Evolutionary conservation across 2,888 invertebrate species (phyloP), one percentile per base, ranked within the genome.

Genomic region (Yponomeuta sedellus): DNA sequence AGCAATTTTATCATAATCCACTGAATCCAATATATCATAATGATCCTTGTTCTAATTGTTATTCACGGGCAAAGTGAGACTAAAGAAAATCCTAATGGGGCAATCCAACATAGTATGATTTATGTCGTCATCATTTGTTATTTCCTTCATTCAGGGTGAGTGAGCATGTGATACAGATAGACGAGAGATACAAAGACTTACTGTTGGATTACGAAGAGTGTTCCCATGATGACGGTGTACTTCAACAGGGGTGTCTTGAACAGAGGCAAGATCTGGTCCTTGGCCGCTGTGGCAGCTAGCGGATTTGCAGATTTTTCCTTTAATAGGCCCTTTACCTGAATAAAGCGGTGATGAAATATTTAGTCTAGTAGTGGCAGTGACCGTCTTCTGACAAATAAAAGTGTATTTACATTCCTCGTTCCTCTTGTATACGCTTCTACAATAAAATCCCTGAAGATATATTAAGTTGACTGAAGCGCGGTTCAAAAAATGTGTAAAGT

Each of bases 201-300:
- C 65, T 65, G 65, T 12, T 65, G 40, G 44, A 61, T n/a, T 10
- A 44, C 22, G 44, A 88, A 87, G 25, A 93, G 82, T 28, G 77
- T 70, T 71, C 85, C 84, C 64, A 86, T 79, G 10, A 92, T 79
- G 1, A 82, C 34, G 0, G 92, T 92, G 40, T 81, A 78, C 62
- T 73, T 77, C 8, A 91, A 68, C 10, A 90, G 72, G 0, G 92
- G 90, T 6, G 81, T 74, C 61, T 77, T 80, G 64, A 91, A 85
- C 40, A 93, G 74, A 10, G 76, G 80, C 67, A 77, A 76, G 16
- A 87, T 81, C 76, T 93, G 92, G 16, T 65, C 66, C 10, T 61
- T 63, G 34, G 20, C 44, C 25, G 62, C 10, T 58, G 22, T 16
- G 16, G 44, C 44, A 16, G 44, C 44, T 16, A 52, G 5, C 44